These are phyloP conservation scores for Microctonus aethiopoides DNA, from an alignment of 2,888 invertebrate genomes.

Conservation along the genomic window DNA sequence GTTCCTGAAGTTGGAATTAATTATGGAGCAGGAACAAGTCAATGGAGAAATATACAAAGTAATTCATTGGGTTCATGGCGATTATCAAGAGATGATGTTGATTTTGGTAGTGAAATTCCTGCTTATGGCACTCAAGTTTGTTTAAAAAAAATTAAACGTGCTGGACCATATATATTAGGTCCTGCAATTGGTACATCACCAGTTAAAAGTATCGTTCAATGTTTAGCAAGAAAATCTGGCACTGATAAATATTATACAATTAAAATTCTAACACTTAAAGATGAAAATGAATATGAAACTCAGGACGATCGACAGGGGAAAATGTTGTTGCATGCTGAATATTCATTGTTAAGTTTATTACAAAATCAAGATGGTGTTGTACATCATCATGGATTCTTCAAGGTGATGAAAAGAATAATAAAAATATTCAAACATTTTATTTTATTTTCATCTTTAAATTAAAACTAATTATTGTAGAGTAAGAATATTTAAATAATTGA, in stretches of 20 bases:
- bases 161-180: slow-evolving; percentile 78
- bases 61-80: slow-evolving; percentile 31
- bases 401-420: slow-evolving; percentile 69
- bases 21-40: slow-evolving; percentile 9
- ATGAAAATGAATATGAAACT: slow-evolving; percentile 72
- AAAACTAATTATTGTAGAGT: too few species aligned
- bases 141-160: slow-evolving; percentile 71
- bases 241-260: slow-evolving; percentile 79
- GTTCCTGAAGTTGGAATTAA: slow-evolving; percentile 33
- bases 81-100: slow-evolving; percentile 35
- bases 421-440: too few species aligned
- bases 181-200: slow-evolving; percentile 79
- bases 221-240: slow-evolving; percentile 77
- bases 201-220: slow-evolving; percentile 81
- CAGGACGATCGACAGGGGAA: slow-evolving; percentile 83
- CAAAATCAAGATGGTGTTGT: slow-evolving; percentile 79
- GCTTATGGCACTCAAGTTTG: slow-evolving; percentile 70
- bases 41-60: slow-evolving; percentile 21
- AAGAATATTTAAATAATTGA: too few species aligned
- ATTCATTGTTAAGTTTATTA: slow-evolving; percentile 77
- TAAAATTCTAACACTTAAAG: slow-evolving; percentile 70
- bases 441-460: neutral
- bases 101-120: slow-evolving; percentile 67
- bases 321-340: slow-evolving; percentile 82
- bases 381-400: slow-evolving; percentile 81